Evolutionary conservation across 2,888 invertebrate species (phyloP), one percentile per base, ranked within the genome.

Genomic region (Trachelus troglodyta): DNA sequence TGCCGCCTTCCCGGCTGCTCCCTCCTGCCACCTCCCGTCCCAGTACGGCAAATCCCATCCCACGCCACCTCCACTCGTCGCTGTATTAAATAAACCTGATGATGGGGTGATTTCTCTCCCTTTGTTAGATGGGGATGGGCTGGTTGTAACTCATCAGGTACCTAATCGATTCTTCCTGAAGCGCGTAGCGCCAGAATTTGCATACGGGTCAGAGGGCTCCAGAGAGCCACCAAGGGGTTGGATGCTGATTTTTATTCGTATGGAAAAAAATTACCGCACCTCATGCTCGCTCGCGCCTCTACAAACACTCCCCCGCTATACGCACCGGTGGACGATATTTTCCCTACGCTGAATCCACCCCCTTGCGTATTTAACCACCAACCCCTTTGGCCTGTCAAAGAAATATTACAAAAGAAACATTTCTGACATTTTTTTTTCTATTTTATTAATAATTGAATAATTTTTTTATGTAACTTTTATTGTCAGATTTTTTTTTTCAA

Each of bases 61-160:
- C 40, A 6, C 40, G 40, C 40, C 77, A 78, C 77, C 79, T 73
- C 40, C 79, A 78, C 80, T 75, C 79, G 75, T 80, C 81, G 84
- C 85, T 86, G 85, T 88, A 89, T 90, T 89, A 87, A 89, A 89
- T 88, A 89, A 89, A 89, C 88, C 86, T 86, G 86, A 87, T 85
- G 87, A 88, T 87, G 86, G 86, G 86, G 83, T 83, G 85, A 86
- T 87, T 86, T 85, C 88, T 86, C 86, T 84, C 83, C 82, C 83
- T 85, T 79, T 85, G 76, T 79, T 76, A 31, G 73, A 40, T 31
- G 37, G 34, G 37, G 34, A 31, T 4, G 76, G 76, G 76, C 40
- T 40, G 75, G 71, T 40, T 78, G 76, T 76, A 73, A 76, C 78
- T 78, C 78, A 78, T 78, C 78, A 75, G 76, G 78, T 76, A 76